Evolutionary conservation across 2,797 vertebrate genomes (phyloP), one percentile per base, ranked within the genome.

Genomic region (Hydrocynus forskahlii): DNA sequence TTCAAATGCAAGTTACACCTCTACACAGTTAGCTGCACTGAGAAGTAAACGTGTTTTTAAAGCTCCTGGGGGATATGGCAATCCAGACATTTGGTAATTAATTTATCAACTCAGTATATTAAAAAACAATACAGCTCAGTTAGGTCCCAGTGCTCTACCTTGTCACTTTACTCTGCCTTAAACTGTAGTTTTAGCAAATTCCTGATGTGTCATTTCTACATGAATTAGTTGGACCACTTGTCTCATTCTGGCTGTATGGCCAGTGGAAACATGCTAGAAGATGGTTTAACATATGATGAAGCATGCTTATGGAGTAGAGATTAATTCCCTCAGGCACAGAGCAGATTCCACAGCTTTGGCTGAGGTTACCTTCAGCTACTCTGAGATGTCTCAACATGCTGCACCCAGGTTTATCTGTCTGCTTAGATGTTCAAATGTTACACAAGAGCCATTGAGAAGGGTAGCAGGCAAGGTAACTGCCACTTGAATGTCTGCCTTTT

Each of bases 381-480:
- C 43, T 77, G 89, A 88, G 86, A 40, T 89, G 89, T 89, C 89
- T 84, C 81, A 82, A 92, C 93, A 91, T 59, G 91, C 80, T 23
- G 16, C 50, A 21, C 16, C 10, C 9, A 57, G 29, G 71, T 40
- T 35, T 38, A 50, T n/a, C 50, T 21, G 71, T 64, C 14, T 75
- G 16, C 17, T n/a, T 86, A 80, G n/a, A 16, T 75, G 77, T 52
- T 43, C 21, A 69, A 76, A 62, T 17, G 52, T 67, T 50, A 1
- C 62, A 48, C 63, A 69, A 1, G 64, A 75, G 35, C 67, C 52
- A 63, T 54, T 60, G 68, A 40, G 21, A 17, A 76, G 82, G 54
- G 77, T 64, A 50, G 0, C 1, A 72, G 62, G n/a, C 40, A 23
- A 2, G 23, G 63, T 4, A 62, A 12, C 72, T 45, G 50, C 6